These are phyloP conservation scores for Pyrgus malvae DNA, from an alignment of 2,888 invertebrate species.

Conservation along the genomic window DNA sequence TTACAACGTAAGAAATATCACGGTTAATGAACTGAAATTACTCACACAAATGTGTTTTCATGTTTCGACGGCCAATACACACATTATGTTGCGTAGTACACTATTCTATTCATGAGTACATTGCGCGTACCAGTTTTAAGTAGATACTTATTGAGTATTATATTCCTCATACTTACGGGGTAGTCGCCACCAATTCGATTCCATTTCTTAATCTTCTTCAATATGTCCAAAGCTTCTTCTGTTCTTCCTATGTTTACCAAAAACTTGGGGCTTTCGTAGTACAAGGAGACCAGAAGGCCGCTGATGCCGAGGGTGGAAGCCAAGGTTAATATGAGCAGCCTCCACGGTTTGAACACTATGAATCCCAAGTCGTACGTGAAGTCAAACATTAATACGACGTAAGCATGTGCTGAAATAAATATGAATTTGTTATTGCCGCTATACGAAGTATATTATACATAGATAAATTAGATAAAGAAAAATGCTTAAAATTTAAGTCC, in stretches of 20 bases:
- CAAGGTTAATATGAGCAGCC: constrained; percentile 51
- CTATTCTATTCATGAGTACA: too few relatives aligned
- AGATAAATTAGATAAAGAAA: too few relatives aligned
- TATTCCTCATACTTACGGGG: constrained; percentile 40
- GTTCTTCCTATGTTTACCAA: constrained; percentile 82
- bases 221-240: constrained; percentile 82
- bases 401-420: constrained; percentile 35
- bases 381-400: constrained; percentile 43
- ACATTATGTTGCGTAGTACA: too few relatives aligned
- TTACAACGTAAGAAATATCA: too few relatives aligned
- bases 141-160: too few relatives aligned
- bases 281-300: constrained; percentile 73
- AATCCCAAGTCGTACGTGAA: constrained; percentile 43
- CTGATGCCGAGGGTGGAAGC: constrained; percentile 82
- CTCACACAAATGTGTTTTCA: too few relatives aligned
- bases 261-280: constrained; percentile 89
- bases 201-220: constrained; percentile 77
- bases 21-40: too few relatives aligned
- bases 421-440: background rate
- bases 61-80: too few relatives aligned
- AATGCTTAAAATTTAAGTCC: too few relatives aligned
- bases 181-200: constrained; percentile 63
- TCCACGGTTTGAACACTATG: constrained; percentile 52
- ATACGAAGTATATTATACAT: too few relatives aligned
- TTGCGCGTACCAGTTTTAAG: too few relatives aligned